Conservation (phyloP, 2,797 vertebrate genomes). For the Sternotherus odoratus region DNA sequence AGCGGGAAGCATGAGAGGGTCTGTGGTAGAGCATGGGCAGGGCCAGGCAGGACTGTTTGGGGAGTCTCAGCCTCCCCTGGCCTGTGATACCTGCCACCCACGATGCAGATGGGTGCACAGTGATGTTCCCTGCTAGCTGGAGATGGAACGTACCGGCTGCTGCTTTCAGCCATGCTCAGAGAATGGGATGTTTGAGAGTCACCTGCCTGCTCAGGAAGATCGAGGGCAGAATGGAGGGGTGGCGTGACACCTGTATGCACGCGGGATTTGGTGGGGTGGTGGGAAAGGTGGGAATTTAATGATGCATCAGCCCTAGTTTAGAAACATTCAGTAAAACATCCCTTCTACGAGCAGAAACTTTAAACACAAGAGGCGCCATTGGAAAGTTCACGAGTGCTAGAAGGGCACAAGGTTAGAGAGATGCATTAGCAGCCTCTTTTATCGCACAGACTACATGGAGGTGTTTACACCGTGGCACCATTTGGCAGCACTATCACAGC, state of each 20-base stretch:
- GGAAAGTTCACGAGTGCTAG: background rate
- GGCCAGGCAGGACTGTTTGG: too few relatives aligned
- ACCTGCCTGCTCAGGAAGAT: background rate
- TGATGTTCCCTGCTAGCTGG: background rate
- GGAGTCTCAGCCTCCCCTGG: too few relatives aligned
- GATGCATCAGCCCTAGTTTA: background rate
- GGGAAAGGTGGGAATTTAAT: background rate
- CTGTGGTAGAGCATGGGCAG: too few relatives aligned
- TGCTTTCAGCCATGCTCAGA: background rate
- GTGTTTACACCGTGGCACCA: background rate
- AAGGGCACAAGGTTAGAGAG: background rate
- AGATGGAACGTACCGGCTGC: background rate
- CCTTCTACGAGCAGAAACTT: background rate
- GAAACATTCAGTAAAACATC: background rate
- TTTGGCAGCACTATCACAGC: background rate
- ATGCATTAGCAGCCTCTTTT: too few relatives aligned
- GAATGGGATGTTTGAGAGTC: background rate
- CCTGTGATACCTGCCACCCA: too few relatives aligned
- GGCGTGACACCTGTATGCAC: background rate
- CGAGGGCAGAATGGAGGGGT: background rate
- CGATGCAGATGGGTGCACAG: background rate
- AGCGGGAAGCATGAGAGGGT: too few relatives aligned
- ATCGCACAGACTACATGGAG: too few relatives aligned
- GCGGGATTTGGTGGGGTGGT: background rate
- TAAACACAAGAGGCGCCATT: background rate